Evolutionary conservation across 2,888 invertebrate species (phyloP), one percentile per base, ranked within the genome.

Genomic region (Arenicola marina): DNA sequence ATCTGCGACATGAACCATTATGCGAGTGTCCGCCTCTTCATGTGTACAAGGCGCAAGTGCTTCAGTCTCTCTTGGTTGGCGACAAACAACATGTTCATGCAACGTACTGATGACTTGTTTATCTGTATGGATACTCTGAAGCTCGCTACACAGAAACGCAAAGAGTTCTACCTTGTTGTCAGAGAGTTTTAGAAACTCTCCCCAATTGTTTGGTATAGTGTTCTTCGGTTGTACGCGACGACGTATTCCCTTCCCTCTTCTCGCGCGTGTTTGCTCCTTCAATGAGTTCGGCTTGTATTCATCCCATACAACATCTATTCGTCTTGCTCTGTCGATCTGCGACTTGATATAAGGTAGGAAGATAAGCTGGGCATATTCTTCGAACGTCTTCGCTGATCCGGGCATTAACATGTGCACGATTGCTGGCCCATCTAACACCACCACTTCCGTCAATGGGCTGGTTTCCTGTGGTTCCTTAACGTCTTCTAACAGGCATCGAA

Each of bases 291-390:
- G 24, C 11, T 44, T 3, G 57, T 70, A 70, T 32, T 15, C 56
- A 60, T 73, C 70, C 63, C 59, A 71, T 2, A 67, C 58, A 31
- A 67, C 34, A 44, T 73, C 72, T 4, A 71, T 7, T 33, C 71
- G 51, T 2, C 53, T 38, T 11, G 51, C 51, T 11, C 45, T 48
- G 15, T 31, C 11, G 24, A 71, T 51, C 38, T 73, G 68, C 15
- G 34, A 26, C 38, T 44, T 7, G 15, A 62, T 32, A 33, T 66
- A 48, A 7, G 65, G 66, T 3, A 67, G 29, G 32, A 66, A 66
- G 28, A 66, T 44, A 7, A 29, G 38, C 7, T 38, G 26, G 2
- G 66, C 61, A 61, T 68, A 72, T 2, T 70, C 68, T 24, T 62
- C 29, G 56, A 73, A 70, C 0, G 68, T 67, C 21, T 56, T 60